Evolutionary conservation across 1,140 invertebrate species (phyloP), one percentile per base, ranked within the genome.

Genomic region (Drosophila malerkotliana): DNA sequence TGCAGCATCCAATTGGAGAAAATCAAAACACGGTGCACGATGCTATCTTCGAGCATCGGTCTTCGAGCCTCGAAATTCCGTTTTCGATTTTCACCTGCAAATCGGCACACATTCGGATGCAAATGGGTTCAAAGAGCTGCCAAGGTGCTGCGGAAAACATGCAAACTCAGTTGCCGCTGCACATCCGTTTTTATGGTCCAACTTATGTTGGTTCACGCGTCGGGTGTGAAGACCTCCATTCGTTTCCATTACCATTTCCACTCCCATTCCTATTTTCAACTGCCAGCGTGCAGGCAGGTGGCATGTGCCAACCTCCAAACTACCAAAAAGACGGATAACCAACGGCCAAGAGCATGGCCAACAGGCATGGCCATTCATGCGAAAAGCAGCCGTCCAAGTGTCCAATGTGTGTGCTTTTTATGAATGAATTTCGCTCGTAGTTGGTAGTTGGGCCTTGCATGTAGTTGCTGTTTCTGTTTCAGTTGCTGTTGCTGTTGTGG

Each of bases 361-460:
- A 66, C 66, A 76, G 72, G 66, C 72, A 57, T 72, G 81, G 58
- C 66, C 82, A 85, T 87, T 85, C 82, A 85, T 82, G 82, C 82
- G 78, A 85, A 82, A 85, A 71, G 59, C 72, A 47, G 44, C 57
- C 71, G 47, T 63, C 78, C 82, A 82, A 82, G 78, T 82, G 78
- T 67, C 69, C 63, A 68, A 56, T 68, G 66, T 69, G 60, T 48
- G 66, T 49, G 79, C 77, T 62, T 81, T 84, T 85, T 79, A 87
- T 85, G 82, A 85, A 85, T 85, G 82, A 85, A 85, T 75, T 85
- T 82, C 75, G 83, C 61, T 69, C 69, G 78, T 64, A 75, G 74
- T 78, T 85, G 78, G 78, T 64, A 75, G 73, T 78, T 85, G 77
- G 45, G 72, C 32, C 32, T 47, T 48, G 52, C 68, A 60, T 39